phyloP scores from a whole-genome alignment of 2,113 vertebrate genomes.

The Cololabis saira region DNA sequence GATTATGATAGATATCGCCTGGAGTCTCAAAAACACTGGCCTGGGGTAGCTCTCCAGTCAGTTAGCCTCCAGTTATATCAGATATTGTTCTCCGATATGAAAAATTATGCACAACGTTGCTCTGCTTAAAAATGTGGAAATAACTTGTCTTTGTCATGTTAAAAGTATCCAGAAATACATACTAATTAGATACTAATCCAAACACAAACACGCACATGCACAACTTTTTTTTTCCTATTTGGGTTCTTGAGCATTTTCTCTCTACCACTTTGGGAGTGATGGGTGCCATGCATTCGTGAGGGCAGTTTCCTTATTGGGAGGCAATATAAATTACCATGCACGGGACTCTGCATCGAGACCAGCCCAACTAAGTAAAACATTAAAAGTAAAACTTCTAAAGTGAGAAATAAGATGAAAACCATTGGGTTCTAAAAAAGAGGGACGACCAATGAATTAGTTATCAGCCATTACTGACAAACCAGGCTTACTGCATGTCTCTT shows the following conservation, averaged over 20 bases:
- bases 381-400: slow-evolving; percentile 71
- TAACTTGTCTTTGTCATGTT: slow-evolving; percentile 40
- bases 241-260: slow-evolving; percentile 31
- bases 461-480: slow-evolving; percentile 77
- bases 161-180: slow-evolving; percentile 54
- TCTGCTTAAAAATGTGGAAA: slow-evolving; percentile 35
- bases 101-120: slow-evolving; percentile 51
- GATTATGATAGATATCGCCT: slow-evolving; percentile 74
- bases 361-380: slow-evolving; percentile 60
- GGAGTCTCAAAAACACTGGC: slow-evolving; percentile 69
- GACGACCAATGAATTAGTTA: slow-evolving; percentile 76
- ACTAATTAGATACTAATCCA: slow-evolving; percentile 56
- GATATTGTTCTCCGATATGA: slow-evolving; percentile 64
- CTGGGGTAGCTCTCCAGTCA: slow-evolving; percentile 70
- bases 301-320: slow-evolving; percentile 47
- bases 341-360: slow-evolving; percentile 49
- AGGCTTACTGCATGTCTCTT: slow-evolving; percentile 61
- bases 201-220: slow-evolving; percentile 43
- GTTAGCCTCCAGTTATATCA: slow-evolving; percentile 69
- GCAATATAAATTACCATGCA: slow-evolving; percentile 43
- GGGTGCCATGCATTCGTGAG: slow-evolving; percentile 39
- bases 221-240: slow-evolving; percentile 2
- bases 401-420: slow-evolving; percentile 70
- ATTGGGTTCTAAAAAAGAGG: slow-evolving; percentile 60
- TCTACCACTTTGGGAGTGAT: slow-evolving; percentile 24